Evolutionary conservation across 30 jellyfish, hydroid and myxozoan species (phyloP).

Genomic region (Mastigias papua): DNA sequence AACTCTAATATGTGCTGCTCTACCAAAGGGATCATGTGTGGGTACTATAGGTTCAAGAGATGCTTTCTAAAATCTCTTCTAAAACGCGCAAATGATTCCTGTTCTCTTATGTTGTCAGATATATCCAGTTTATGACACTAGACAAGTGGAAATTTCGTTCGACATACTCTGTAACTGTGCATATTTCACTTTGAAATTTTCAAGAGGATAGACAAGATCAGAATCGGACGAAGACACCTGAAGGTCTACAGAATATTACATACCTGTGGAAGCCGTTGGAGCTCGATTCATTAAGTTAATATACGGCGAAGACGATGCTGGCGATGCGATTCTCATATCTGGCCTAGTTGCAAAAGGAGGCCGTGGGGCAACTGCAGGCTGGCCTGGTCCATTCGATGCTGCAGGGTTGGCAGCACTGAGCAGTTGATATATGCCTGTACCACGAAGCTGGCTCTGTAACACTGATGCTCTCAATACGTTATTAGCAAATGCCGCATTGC

Average conservation of each 20-base stretch:
- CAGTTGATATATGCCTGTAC: slow-evolving; percentile 48
- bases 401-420: slow-evolving; percentile 33
- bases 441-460: slow-evolving; percentile 50
- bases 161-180: too few relatives aligned
- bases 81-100: too few relatives aligned
- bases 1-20: too few relatives aligned
- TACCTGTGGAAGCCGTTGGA: slow-evolving; percentile 21
- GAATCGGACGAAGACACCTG: too few relatives aligned
- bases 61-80: too few relatives aligned
- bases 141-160: too few relatives aligned
- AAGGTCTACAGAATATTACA: background rate
- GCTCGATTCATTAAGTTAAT: slow-evolving; percentile 15
- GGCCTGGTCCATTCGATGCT: slow-evolving; percentile 12
- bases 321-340: background rate
- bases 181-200: too few relatives aligned
- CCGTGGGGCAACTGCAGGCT: slow-evolving; percentile 6
- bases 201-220: too few relatives aligned
- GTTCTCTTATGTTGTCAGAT: too few relatives aligned
- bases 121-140: too few relatives aligned
- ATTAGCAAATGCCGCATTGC: slow-evolving; percentile 24
- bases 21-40: too few relatives aligned
- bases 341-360: slow-evolving; percentile 41
- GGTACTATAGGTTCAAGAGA: too few relatives aligned
- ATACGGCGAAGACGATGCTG: slow-evolving; percentile 25
- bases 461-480: slow-evolving; percentile 35